Percentiles rank a stretch among this genome's conserved stretches.
Conservation (phyloP, 2,888 invertebrate genomes). For the Sinopyrophorus schimmeli region DNA sequence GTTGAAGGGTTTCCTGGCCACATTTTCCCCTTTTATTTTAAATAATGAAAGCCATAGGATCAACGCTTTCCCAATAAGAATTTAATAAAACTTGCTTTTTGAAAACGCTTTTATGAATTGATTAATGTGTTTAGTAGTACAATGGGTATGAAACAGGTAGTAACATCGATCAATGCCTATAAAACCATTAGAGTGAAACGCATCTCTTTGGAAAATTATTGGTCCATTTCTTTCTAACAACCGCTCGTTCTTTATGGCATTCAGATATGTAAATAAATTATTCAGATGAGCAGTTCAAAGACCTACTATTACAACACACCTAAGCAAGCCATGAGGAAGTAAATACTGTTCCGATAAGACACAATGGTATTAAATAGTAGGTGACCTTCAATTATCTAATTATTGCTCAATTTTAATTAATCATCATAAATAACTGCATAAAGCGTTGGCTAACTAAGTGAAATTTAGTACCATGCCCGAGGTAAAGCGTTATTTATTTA, state of each 20-base stretch:
- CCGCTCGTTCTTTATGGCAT: slow-evolving; percentile 9
- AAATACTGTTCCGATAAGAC: slow-evolving; percentile 25
- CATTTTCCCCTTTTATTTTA: no score
- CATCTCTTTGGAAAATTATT: slow-evolving; percentile 5
- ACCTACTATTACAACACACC: slow-evolving; percentile 12
- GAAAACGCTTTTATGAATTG: no score
- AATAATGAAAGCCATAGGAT: no score
- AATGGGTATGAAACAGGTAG: no score
- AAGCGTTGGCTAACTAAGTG: slow-evolving; percentile 1
- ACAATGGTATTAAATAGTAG: slow-evolving; percentile 18
- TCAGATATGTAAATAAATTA: slow-evolving; percentile 21
- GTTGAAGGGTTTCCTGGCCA: no score
- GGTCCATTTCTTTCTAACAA: slow-evolving; percentile 19
- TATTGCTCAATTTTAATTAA: no score
- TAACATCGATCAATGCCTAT: not conserved
- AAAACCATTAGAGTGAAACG: slow-evolving; percentile 18
- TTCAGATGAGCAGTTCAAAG: slow-evolving; percentile 26
- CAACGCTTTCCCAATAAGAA: no score
- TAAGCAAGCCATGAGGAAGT: slow-evolving; percentile 18
- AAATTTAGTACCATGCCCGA: slow-evolving; percentile 9
- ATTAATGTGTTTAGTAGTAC: no score
- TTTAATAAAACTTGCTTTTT: no score
- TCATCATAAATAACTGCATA: no score
- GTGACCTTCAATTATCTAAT: no score
- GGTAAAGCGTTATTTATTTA: slow-evolving; percentile 1